phyloP scores from a whole-genome alignment of 2,888 invertebrate species.

The Psylliodes chrysocephalus region DNA sequence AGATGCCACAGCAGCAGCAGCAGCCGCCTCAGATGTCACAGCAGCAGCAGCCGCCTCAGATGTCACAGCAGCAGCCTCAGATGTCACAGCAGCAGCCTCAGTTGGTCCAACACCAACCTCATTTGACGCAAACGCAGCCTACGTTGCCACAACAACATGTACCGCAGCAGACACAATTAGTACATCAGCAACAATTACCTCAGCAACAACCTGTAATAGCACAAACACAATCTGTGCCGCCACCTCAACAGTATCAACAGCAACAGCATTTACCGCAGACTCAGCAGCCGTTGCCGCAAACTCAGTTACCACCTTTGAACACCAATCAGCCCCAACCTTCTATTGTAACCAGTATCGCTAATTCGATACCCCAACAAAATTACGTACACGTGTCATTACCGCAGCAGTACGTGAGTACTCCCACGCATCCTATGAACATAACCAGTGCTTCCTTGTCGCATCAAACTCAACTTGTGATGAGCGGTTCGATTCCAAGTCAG shows the following conservation, averaged over 20 bases:
- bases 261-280: slow-evolving; percentile 24
- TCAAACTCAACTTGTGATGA: slow-evolving; percentile 31
- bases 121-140: not conserved
- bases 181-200: slow-evolving; percentile 3
- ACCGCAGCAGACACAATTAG: slow-evolving; percentile 29
- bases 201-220: slow-evolving; percentile 8
- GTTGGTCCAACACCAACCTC: slow-evolving; percentile 7
- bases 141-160: slow-evolving; percentile 2
- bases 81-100: slow-evolving; percentile 15
- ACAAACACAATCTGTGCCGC: slow-evolving; percentile 16
- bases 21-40: slow-evolving; percentile 7
- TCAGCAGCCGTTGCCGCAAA: slow-evolving; percentile 22
- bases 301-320: slow-evolving; percentile 27
- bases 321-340: slow-evolving; percentile 22
- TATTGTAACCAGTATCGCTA: slow-evolving; percentile 15
- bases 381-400: slow-evolving; percentile 38
- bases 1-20: slow-evolving; percentile 17
- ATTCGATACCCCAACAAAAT: slow-evolving; percentile 34
- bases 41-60: slow-evolving; percentile 11
- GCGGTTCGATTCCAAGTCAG: slow-evolving; percentile 33
- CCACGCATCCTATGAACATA: slow-evolving; percentile 35
- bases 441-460: slow-evolving; percentile 37
- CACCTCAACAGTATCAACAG: slow-evolving; percentile 32
- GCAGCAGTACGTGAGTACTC: slow-evolving; percentile 37
- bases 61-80: slow-evolving; percentile 5